These are phyloP conservation scores for Rhea pennata DNA, from an alignment of 2,113 vertebrate species.

Conservation along the genomic window DNA sequence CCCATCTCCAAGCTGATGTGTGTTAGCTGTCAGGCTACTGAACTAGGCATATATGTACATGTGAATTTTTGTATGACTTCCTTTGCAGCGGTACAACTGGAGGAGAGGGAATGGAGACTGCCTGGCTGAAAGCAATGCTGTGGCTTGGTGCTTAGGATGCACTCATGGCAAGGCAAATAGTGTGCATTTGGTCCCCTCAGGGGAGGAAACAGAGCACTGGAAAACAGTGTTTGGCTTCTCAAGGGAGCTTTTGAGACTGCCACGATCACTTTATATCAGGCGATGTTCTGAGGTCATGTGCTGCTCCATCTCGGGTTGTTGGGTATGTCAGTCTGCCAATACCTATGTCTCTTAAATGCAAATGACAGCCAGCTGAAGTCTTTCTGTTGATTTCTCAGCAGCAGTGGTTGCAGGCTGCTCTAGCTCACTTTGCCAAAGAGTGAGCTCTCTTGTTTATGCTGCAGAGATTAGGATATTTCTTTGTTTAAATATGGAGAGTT, in stretches of 20 bases:
- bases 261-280: neutral
- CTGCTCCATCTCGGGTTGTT: neutral
- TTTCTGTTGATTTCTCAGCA: neutral
- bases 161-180: neutral
- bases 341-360: neutral
- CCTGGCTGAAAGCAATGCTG: neutral
- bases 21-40: neutral
- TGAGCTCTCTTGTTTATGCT: neutral
- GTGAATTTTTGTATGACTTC: neutral
- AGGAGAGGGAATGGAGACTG: neutral
- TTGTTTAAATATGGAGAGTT: neutral
- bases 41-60: accelerated
- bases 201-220: neutral
- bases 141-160: neutral
- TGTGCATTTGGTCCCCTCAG: neutral
- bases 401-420: neutral
- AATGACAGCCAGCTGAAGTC: neutral
- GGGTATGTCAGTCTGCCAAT: accelerated
- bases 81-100: neutral
- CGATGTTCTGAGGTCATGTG: neutral
- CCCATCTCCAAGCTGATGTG: neutral
- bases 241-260: neutral
- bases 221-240: neutral
- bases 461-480: neutral
- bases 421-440: neutral